Percentiles rank a stretch among this genome's conserved stretches.
phyloP scores from a whole-genome alignment of 2,888 invertebrate genomes.

The Polia nebulosa region DNA sequence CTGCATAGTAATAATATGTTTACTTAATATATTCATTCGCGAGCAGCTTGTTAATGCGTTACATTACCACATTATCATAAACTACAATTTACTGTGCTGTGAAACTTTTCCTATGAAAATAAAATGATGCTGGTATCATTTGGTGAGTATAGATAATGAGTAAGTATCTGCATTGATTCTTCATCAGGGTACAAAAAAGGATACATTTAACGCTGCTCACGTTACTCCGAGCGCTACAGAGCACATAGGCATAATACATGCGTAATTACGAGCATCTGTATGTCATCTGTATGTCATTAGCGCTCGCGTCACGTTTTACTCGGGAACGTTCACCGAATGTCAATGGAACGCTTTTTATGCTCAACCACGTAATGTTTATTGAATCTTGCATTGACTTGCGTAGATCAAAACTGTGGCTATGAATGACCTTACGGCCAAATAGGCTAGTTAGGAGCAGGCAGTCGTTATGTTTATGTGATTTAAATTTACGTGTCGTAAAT shows the following conservation, averaged over 20 bases:
- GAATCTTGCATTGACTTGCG: conserved; percentile 84
- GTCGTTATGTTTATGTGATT: conserved; percentile 43
- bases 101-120: conserved; percentile 37
- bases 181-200: conserved; percentile 53
- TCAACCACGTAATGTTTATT: conserved; percentile 85
- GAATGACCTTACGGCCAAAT: conserved; percentile 58
- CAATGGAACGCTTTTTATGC: conserved; percentile 86
- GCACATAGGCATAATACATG: conserved; percentile 73
- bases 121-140: conserved; percentile 27
- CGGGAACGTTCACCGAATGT: conserved; percentile 80
- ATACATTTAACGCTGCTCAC: conserved; percentile 64
- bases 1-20: conserved; percentile 34
- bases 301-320: conserved; percentile 80
- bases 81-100: conserved; percentile 20
- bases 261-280: conserved; percentile 75
- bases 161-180: conserved; percentile 51
- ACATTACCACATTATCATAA: conserved; percentile 38
- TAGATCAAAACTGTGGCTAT: conserved; percentile 76
- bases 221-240: conserved; percentile 65
- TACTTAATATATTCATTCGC: conserved; percentile 54
- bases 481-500: conserved; percentile 46
- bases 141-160: conserved; percentile 45
- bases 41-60: conserved; percentile 38
- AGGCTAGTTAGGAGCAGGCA: conserved; percentile 40
- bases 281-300: conserved; percentile 75